These are phyloP conservation scores for Macroramphosus scolopax DNA, from an alignment of 2,797 vertebrate genomes.

Conservation along the genomic window DNA sequence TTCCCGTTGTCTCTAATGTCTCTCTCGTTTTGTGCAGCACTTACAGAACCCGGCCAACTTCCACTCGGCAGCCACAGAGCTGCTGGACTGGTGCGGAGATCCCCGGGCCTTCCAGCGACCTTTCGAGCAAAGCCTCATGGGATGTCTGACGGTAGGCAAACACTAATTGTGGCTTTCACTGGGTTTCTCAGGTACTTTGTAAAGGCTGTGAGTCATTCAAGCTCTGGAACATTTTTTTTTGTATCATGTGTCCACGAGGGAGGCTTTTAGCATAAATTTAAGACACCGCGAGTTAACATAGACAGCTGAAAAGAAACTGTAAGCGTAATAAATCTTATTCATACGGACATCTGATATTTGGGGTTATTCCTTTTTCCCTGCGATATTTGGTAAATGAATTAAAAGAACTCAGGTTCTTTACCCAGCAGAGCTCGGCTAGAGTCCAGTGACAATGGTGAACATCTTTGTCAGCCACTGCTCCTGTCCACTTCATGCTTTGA, in stretches of 20 bases:
- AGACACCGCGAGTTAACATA: not conserved
- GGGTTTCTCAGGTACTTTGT: constrained; percentile 64
- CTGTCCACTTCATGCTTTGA: constrained; percentile 12
- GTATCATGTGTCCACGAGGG: constrained; percentile 26
- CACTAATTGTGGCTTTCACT: constrained; percentile 63
- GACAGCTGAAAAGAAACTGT: no score
- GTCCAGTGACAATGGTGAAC: constrained; percentile 63
- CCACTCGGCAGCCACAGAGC: constrained; percentile 97
- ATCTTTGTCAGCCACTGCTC: constrained; percentile 51
- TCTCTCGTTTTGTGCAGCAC: constrained; percentile 83
- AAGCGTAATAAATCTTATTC: no score
- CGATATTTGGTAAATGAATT: no score
- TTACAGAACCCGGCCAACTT: constrained; percentile 99
- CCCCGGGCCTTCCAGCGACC: constrained; percentile 98
- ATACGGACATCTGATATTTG: no score
- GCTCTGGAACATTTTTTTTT: not conserved
- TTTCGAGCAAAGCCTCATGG: constrained; percentile 99
- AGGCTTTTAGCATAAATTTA: no score
- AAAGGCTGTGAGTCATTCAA: constrained; percentile 37
- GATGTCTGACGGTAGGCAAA: constrained; percentile 94
- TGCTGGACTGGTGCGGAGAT: constrained; percentile 99
- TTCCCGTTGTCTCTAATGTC: constrained; percentile 56
- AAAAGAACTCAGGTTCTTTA: no score
- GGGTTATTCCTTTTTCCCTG: no score
- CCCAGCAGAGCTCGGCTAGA: no score